phyloP scores from a whole-genome alignment of 2,888 invertebrate species.

The Dryobotodes eremita region DNA sequence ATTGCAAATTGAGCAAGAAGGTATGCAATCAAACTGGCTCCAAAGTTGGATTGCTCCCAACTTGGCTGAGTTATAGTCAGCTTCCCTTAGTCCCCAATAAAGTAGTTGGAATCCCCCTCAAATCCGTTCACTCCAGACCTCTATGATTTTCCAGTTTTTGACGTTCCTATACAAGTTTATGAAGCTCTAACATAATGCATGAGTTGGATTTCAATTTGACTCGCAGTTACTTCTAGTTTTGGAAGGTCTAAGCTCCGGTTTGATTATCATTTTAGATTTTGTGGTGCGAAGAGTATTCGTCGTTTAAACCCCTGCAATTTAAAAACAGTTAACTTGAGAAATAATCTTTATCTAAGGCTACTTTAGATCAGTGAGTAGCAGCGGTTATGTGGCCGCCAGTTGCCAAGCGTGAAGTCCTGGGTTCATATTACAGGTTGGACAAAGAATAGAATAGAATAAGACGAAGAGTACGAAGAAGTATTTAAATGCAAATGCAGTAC shows the following conservation, averaged over 20 bases:
- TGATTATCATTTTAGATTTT: conserved; percentile 49
- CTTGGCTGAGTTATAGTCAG: conserved; percentile 74
- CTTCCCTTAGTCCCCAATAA: conserved; percentile 70
- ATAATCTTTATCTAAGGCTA: not conserved
- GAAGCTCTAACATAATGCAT: conserved; percentile 55
- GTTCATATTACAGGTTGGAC: not conserved
- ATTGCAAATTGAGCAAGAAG: conserved; percentile 69
- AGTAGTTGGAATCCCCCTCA: conserved; percentile 77
- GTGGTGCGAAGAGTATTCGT: not conserved
- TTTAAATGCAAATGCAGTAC: not conserved
- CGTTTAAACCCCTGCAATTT: not conserved
- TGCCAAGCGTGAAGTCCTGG: no score
- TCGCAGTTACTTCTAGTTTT: conserved; percentile 33
- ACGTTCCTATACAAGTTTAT: conserved; percentile 66
- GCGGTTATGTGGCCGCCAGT: not conserved
- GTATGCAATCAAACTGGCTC: conserved; percentile 75
- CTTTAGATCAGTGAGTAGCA: no score
- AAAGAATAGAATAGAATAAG: no score
- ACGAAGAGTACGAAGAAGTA: not conserved
- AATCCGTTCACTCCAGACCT: conserved; percentile 70
- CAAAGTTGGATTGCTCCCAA: conserved; percentile 77
- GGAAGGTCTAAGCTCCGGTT: conserved; percentile 24
- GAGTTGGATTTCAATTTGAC: conserved; percentile 57
- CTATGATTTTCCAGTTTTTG: conserved; percentile 74
- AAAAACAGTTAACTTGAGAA: not conserved